Evolutionary conservation across 2,113 vertebrate species (phyloP), one percentile per base, ranked within the genome.

Genomic region (Scalopus aquaticus): DNA sequence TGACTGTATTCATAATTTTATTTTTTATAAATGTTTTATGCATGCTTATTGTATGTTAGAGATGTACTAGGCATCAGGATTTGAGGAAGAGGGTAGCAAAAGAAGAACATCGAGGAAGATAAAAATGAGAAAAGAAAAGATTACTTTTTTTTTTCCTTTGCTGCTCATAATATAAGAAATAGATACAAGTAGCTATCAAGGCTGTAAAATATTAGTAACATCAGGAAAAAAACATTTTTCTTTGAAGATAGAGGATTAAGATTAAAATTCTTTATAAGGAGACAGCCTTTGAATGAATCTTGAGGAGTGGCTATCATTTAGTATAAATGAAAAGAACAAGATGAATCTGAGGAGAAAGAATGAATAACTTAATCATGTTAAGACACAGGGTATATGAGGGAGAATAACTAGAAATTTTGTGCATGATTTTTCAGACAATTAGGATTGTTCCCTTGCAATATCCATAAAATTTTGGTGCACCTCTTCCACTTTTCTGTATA

Each of bases 151-250:
- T 24, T 81, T 78, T 82, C 60, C 44, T 73, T 32, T 74, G 13
- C 44, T 42, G 11, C 0, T 92, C 65, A 69, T 73, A 69, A 89
- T 69, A 74, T 42, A 87, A 54, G 9, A 93, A 88, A 62, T n/a
- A 78, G 69, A 20, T 26, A 54, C 49, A 85, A 54, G 76, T 83
- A 90, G 86, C 37, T 39, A 62, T 39, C 9, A 88, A 73, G 58
- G 20, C 13, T 51, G 5, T 67, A 24, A 64, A 35, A 79, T 84
- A 58, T 60, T 20, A 49, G 54, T 35, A 83, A 32, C 11, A 22
- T 20, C 51, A 77, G 58, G n/a, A 93, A 70, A 64, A 73, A 56
- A 42, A 11, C 24, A 39, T 62, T 69, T 96, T 65, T 44, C 32
- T 46, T 67, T 19, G 22, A 16, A 24, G 39, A 56, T 62, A 37